phyloP scores from a whole-genome alignment of 2,113 vertebrate species.

The Cyanocitta stelleri region DNA sequence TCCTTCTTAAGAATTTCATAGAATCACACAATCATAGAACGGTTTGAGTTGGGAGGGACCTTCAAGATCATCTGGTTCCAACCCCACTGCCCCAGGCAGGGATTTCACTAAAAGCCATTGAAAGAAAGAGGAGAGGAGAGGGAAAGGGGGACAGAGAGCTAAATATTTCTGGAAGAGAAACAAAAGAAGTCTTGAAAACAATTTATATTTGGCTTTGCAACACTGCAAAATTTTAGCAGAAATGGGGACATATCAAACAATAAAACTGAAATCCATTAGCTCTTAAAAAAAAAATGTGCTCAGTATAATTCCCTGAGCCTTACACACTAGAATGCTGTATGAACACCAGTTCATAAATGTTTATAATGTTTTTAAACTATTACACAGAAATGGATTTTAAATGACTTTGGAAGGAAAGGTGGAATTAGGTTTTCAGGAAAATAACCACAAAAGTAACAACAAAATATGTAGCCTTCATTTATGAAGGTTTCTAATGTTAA shows the following conservation, averaged over 20 bases:
- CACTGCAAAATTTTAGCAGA: not conserved
- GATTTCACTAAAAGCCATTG: not conserved
- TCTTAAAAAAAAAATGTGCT: not conserved
- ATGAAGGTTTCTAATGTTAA: not conserved
- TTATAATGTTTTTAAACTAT: not conserved
- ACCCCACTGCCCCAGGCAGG: accelerated
- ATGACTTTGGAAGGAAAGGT: not conserved
- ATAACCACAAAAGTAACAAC: not conserved
- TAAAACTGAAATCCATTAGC: not conserved
- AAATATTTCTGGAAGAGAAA: not conserved
- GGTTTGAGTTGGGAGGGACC: not conserved
- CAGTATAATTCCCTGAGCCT: not conserved
- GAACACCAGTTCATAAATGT: not conserved
- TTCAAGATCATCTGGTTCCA: not conserved
- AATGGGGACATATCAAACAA: not conserved
- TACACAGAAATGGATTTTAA: not conserved
- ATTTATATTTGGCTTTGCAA: not conserved
- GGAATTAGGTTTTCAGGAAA: not conserved
- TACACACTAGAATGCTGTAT: not conserved
- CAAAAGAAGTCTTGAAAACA: not conserved
- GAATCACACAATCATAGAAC: not conserved
- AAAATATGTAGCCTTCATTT: not conserved
- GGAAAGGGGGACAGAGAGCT: not conserved
- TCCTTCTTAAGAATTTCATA: not conserved
- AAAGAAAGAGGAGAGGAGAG: not conserved